A percentile compares a stretch with the other conserved stretches of the same genome.
Conservation (phyloP, 2,888 invertebrate species). For the Ceramica pisi region DNA sequence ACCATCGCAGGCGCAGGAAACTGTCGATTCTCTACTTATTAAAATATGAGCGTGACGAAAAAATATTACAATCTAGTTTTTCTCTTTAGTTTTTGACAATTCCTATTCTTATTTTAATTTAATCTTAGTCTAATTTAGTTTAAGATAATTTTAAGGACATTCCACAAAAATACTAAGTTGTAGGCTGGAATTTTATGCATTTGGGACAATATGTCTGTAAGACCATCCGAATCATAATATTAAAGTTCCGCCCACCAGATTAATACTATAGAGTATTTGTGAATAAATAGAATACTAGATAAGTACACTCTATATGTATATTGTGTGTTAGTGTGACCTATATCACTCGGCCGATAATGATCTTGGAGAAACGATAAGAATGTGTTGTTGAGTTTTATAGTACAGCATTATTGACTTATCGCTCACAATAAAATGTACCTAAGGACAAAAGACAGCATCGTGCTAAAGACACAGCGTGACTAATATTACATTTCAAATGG, state of each 20-base stretch:
- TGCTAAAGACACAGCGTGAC: background rate
- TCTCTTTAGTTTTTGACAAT: constrained; percentile 1
- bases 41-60: background rate
- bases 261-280: background rate
- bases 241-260: background rate
- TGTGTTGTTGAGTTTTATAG: constrained; percentile 12
- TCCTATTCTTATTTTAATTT: too few relatives aligned
- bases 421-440: constrained; percentile 1
- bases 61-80: background rate
- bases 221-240: background rate
- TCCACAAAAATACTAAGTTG: too few relatives aligned
- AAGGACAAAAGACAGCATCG: background rate
- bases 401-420: constrained; percentile 6
- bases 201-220: too few relatives aligned
- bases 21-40: constrained; percentile 14
- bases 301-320: background rate
- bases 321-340: constrained; percentile 27
- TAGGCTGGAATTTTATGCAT: too few relatives aligned
- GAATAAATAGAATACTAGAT: background rate
- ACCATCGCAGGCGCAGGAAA: constrained; percentile 18
- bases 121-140: too few relatives aligned
- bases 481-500: background rate
- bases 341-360: constrained; percentile 35
- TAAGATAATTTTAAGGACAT: too few relatives aligned
- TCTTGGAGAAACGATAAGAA: constrained; percentile 41